A percentile compares a stretch with the other conserved stretches of the same genome.
phyloP scores from a whole-genome alignment of 2,888 invertebrate genomes.

The Gastrophysa polygoni region DNA sequence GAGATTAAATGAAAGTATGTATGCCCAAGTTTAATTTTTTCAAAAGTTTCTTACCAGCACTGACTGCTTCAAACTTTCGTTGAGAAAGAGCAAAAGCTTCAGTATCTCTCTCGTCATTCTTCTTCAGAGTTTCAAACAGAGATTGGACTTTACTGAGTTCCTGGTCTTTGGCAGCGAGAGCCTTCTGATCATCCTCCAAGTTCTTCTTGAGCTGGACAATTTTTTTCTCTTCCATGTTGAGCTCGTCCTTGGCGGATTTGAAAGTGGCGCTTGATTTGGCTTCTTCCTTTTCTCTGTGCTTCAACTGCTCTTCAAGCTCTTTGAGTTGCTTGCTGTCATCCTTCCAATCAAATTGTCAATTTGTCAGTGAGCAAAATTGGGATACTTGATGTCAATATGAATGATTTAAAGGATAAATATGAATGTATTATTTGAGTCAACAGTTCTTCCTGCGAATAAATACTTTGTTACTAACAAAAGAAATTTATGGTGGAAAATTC shows the following conservation, averaged over 20 bases:
- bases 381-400: too few species aligned
- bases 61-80: slow-evolving; percentile 74
- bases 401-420: too few species aligned
- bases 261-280: slow-evolving; percentile 68
- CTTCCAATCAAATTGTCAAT: slow-evolving; percentile 58
- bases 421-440: too few species aligned
- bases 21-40: too few species aligned
- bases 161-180: slow-evolving; percentile 65
- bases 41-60: slow-evolving; percentile 10
- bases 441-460: too few species aligned
- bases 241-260: slow-evolving; percentile 69
- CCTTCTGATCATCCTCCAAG: slow-evolving; percentile 70
- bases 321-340: slow-evolving; percentile 70
- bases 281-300: slow-evolving; percentile 69
- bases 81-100: slow-evolving; percentile 76
- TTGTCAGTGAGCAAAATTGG: too few species aligned
- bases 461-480: too few species aligned
- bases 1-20: too few species aligned
- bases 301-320: slow-evolving; percentile 68
- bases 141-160: slow-evolving; percentile 66
- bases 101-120: slow-evolving; percentile 69
- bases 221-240: slow-evolving; percentile 72
- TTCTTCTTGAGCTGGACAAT: slow-evolving; percentile 71
- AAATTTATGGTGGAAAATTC: too few species aligned
- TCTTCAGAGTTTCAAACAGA: slow-evolving; percentile 71